These are phyloP conservation scores for Rosalia funebris DNA, from an alignment of 2,888 invertebrate species.

Conservation along the genomic window DNA sequence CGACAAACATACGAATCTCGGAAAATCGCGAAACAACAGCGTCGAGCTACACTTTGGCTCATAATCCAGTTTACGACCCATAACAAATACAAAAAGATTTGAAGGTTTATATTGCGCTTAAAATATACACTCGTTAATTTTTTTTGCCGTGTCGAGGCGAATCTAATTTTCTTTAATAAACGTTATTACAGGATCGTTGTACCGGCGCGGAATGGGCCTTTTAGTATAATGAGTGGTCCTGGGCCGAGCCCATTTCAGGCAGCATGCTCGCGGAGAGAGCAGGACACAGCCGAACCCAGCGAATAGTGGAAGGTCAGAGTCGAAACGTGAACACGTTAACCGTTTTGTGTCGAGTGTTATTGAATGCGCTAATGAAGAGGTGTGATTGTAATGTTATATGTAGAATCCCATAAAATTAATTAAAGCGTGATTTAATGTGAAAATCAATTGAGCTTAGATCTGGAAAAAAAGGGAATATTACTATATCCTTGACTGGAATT, in stretches of 20 bases:
- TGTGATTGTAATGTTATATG: no score
- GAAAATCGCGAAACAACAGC: no score
- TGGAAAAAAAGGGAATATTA: no score
- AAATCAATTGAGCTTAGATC: no score
- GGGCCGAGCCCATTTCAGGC: conserved; percentile 44
- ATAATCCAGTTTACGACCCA: conserved; percentile 14
- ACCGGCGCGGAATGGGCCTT: conserved; percentile 54
- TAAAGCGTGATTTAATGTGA: no score
- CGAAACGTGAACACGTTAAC: background rate
- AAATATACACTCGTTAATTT: conserved; percentile 25
- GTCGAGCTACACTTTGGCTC: no score
- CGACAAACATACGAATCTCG: no score
- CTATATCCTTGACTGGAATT: no score
- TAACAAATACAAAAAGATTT: conserved; percentile 28
- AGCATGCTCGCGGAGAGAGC: conserved; percentile 26
- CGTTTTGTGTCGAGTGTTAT: no score
- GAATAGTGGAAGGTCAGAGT: background rate
- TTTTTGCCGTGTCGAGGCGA: conserved; percentile 34
- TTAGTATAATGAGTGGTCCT: conserved; percentile 57
- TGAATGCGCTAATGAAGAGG: no score
- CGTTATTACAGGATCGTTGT: conserved; percentile 54
- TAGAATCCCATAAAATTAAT: no score
- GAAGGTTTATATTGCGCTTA: background rate
- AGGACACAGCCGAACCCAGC: background rate
- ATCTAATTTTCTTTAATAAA: conserved; percentile 50